A percentile compares a stretch with the other conserved stretches of the same genome.
Conservation (phyloP, 2,888 invertebrate species). For the Melanchra persicariae region DNA sequence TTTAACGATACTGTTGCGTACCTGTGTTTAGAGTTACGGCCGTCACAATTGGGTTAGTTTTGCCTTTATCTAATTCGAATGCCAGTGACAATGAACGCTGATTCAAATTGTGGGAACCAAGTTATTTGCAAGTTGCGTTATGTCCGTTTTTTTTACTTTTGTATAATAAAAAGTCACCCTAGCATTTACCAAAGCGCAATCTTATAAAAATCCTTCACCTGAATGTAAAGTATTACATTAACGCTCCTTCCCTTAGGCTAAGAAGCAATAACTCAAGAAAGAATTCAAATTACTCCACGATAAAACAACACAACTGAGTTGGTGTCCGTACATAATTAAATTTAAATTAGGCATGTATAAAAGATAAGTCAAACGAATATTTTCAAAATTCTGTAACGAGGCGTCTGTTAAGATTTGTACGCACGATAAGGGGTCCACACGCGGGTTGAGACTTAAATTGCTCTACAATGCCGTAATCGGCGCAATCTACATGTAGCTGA, state of each 20-base stretch:
- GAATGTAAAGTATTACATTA: constrained; percentile 41
- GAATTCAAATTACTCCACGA: constrained; percentile 30
- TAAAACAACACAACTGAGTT: constrained; percentile 39
- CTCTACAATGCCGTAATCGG: constrained; percentile 83
- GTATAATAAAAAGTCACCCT: constrained; percentile 17
- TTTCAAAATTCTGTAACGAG: constrained; percentile 70
- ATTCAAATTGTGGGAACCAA: constrained; percentile 48
- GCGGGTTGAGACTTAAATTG: constrained; percentile 78
- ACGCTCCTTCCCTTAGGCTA: constrained; percentile 32
- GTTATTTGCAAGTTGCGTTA: constrained; percentile 40
- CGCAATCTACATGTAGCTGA: constrained; percentile 81
- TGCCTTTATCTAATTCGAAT: constrained; percentile 42
- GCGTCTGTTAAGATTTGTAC: constrained; percentile 70
- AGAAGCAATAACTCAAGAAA: constrained; percentile 42
- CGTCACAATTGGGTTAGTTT: constrained; percentile 20
- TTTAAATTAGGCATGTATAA: constrained; percentile 70
- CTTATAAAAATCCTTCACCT: constrained; percentile 49
- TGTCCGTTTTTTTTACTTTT: constrained; percentile 29
- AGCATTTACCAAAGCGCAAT: constrained; percentile 24
- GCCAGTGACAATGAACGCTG: constrained; percentile 51
- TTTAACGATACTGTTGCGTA: constrained; percentile 30
- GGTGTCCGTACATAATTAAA: constrained; percentile 67
- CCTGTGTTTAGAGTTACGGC: constrained; percentile 2
- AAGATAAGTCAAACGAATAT: constrained; percentile 70
- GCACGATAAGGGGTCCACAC: constrained; percentile 74